Conservation (phyloP, 2,888 invertebrate genomes). For the Lithophane ornitopus region DNA sequence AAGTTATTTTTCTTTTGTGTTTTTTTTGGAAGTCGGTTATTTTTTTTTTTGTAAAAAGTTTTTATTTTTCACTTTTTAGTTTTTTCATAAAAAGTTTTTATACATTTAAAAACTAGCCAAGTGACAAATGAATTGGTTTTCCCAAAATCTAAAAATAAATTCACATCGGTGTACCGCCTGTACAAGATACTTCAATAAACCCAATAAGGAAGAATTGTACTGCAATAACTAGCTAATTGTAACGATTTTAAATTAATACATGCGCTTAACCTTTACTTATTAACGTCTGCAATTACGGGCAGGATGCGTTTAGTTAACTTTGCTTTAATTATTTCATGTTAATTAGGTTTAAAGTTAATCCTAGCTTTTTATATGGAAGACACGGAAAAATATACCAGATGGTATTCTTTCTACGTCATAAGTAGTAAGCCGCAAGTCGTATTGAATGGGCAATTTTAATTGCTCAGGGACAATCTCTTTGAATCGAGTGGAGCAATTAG, state of each 20-base stretch:
- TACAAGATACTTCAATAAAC: constrained; percentile 29
- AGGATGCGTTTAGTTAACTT: constrained; percentile 45
- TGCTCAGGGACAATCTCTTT: constrained; percentile 42
- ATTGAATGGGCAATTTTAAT: constrained; percentile 1
- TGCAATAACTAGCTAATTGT: constrained; percentile 46
- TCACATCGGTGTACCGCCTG: neutral
- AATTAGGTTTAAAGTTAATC: constrained; percentile 39
- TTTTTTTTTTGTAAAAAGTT: too few species aligned
- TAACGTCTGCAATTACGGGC: constrained; percentile 27
- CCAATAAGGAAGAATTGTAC: constrained; percentile 57
- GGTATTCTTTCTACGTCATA: neutral
- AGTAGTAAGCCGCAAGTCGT: neutral
- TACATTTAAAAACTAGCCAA: neutral
- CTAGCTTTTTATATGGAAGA: constrained; percentile 3
- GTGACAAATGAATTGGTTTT: neutral
- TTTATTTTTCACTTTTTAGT: too few species aligned
- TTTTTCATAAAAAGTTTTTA: too few species aligned
- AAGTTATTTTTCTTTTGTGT: too few species aligned
- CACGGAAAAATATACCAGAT: neutral
- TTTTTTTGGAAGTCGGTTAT: too few species aligned
- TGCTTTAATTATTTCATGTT: constrained; percentile 53
- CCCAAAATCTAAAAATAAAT: too few species aligned
- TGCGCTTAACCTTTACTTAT: constrained; percentile 53
- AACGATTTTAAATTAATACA: constrained; percentile 48
- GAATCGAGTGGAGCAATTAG: constrained; percentile 40